Evolutionary conservation across 2,888 invertebrate species (phyloP).

Genomic region (Netelia melanura): DNA sequence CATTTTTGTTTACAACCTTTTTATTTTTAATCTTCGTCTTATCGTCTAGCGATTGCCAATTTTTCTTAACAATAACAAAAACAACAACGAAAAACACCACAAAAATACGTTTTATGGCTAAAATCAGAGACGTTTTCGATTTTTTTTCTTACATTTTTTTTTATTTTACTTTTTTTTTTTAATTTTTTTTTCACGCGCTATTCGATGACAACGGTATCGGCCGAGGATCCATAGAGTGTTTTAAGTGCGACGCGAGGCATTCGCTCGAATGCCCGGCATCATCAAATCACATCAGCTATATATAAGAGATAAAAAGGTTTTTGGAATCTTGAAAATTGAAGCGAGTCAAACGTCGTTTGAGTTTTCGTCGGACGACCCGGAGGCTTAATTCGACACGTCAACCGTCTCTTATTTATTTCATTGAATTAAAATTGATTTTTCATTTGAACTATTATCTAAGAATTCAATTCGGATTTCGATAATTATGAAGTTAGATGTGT

Average conservation of each 20-base stretch:
- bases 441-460: slow-evolving; percentile 52
- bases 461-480: slow-evolving; percentile 70
- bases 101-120: not conserved
- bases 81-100: not conserved
- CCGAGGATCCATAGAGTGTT: slow-evolving; percentile 46
- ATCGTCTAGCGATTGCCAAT: slow-evolving; percentile 60
- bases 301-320: slow-evolving; percentile 52
- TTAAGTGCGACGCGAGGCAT: slow-evolving; percentile 25
- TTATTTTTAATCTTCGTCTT: slow-evolving; percentile 7
- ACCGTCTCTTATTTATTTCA: slow-evolving; percentile 27
- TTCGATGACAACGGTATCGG: slow-evolving; percentile 60
- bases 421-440: slow-evolving; percentile 33
- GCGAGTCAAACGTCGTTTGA: slow-evolving; percentile 13
- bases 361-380: not conserved
- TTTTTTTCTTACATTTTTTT: not conserved
- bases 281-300: slow-evolving; percentile 44
- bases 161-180: slow-evolving; percentile 25
- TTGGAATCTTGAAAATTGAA: slow-evolving; percentile 54
- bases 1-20: slow-evolving; percentile 18
- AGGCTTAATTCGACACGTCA: not conserved
- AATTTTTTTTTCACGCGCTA: slow-evolving; percentile 58
- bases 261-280: slow-evolving; percentile 35
- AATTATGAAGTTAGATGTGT: slow-evolving; percentile 69
- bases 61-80: not conserved
- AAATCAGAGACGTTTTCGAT: not conserved